Evolutionary conservation across 2,113 vertebrate species (phyloP).

Genomic region (Pitta sordida): DNA sequence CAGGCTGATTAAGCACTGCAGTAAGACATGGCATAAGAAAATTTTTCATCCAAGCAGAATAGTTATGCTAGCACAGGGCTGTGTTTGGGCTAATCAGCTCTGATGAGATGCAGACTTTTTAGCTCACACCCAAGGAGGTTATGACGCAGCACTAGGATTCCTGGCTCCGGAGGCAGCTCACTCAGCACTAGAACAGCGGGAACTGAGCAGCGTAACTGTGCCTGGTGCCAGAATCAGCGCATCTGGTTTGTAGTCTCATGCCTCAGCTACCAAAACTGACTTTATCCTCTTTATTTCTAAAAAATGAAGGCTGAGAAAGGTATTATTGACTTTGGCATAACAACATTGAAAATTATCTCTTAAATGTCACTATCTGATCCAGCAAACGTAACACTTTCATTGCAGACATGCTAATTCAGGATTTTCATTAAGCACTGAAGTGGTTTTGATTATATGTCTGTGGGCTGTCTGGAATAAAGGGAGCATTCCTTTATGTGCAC

Average conservation of each 20-base stretch:
- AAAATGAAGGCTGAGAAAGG: background rate
- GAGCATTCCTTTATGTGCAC: background rate
- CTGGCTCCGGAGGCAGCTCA: background rate
- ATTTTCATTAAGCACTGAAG: background rate
- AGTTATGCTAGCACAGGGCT: background rate
- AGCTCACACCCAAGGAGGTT: slow-evolving; percentile 7
- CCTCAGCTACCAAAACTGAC: background rate
- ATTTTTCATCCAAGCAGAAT: background rate
- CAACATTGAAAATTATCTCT: background rate
- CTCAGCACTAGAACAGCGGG: background rate
- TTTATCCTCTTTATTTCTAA: background rate
- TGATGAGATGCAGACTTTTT: background rate
- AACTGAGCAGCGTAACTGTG: fast-evolving
- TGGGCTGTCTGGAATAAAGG: background rate
- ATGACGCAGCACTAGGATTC: background rate
- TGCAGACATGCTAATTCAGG: background rate
- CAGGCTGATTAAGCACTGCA: background rate
- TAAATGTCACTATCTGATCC: background rate
- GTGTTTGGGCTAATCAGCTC: background rate
- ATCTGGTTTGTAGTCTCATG: background rate
- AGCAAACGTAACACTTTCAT: background rate
- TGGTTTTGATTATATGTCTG: background rate
- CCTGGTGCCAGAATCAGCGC: background rate
- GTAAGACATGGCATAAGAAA: background rate
- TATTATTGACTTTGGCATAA: background rate